phyloP scores from a whole-genome alignment of 2,797 vertebrate genomes.

The Chloroceryle inda region DNA sequence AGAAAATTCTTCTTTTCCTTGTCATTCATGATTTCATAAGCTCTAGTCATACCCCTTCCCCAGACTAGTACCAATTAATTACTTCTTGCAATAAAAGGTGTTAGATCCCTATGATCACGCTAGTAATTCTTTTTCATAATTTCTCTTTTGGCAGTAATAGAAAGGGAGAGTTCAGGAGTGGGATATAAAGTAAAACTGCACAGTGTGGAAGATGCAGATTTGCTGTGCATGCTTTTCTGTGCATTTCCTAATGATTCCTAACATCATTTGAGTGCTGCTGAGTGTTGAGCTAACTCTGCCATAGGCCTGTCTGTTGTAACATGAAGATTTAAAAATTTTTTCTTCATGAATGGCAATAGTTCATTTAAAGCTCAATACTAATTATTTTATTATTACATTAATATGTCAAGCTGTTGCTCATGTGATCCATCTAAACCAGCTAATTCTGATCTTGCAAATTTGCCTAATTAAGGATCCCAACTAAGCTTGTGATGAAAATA shows the following conservation, averaged over 20 bases:
- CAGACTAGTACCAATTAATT: neutral
- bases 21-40: neutral
- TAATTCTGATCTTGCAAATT: neutral
- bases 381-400: too few species aligned
- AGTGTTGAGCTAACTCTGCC: neutral
- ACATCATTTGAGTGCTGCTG: neutral
- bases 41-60: neutral
- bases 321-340: neutral
- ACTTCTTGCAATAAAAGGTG: neutral
- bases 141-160: neutral
- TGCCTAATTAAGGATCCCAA: neutral
- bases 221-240: neutral
- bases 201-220: neutral
- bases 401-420: neutral
- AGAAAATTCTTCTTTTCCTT: neutral
- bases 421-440: neutral
- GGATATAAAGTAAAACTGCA: neutral
- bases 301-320: neutral
- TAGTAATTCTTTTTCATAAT: neutral
- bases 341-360: neutral
- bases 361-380: neutral
- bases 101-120: neutral
- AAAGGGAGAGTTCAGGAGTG: accelerated
- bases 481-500: neutral
- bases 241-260: neutral